Percentiles rank a stretch among this genome's conserved stretches.
These are phyloP conservation scores for Zophobas morio DNA, from an alignment of 1,140 invertebrate species.

Conservation along the genomic window DNA sequence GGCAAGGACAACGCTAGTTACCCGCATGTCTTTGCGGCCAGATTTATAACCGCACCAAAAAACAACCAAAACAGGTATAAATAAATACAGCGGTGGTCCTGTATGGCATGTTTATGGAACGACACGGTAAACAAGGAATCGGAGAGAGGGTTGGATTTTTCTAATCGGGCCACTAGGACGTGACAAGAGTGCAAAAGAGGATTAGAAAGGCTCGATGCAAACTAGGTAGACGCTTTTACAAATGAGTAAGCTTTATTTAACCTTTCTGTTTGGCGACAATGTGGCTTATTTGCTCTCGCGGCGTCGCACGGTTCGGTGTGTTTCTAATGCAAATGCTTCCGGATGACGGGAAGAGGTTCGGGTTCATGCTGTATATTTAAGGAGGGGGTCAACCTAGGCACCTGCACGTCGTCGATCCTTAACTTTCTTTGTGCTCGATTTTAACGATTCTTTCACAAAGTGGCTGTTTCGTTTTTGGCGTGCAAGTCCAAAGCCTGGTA, in stretches of 20 bases:
- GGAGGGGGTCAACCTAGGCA: too few species aligned
- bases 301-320: slow-evolving; percentile 45
- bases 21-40: slow-evolving; percentile 57
- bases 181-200: slow-evolving; percentile 28
- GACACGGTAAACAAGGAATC: slow-evolving; percentile 9
- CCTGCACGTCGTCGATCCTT: too few species aligned
- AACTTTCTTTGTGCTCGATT: too few species aligned
- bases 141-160: slow-evolving; percentile 37
- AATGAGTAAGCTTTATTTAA: slow-evolving; percentile 58
- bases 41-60: slow-evolving; percentile 60
- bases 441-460: too few species aligned
- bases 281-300: slow-evolving; percentile 32
- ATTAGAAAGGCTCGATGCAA: slow-evolving; percentile 40
- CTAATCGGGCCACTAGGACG: slow-evolving; percentile 37
- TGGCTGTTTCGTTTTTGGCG: too few species aligned
- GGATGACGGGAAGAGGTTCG: too few species aligned
- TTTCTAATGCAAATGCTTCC: slow-evolving; percentile 53
- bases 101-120: slow-evolving; percentile 44
- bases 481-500: too few species aligned
- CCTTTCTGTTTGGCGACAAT: slow-evolving; percentile 47
- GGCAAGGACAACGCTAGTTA: slow-evolving; percentile 63
- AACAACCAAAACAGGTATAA: slow-evolving; percentile 62
- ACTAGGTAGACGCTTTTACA: slow-evolving; percentile 49
- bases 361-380: too few species aligned
- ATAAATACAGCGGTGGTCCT: slow-evolving; percentile 54